Evolutionary conservation across 2,888 invertebrate genomes (phyloP).

Genomic region (Lasius platythorax): DNA sequence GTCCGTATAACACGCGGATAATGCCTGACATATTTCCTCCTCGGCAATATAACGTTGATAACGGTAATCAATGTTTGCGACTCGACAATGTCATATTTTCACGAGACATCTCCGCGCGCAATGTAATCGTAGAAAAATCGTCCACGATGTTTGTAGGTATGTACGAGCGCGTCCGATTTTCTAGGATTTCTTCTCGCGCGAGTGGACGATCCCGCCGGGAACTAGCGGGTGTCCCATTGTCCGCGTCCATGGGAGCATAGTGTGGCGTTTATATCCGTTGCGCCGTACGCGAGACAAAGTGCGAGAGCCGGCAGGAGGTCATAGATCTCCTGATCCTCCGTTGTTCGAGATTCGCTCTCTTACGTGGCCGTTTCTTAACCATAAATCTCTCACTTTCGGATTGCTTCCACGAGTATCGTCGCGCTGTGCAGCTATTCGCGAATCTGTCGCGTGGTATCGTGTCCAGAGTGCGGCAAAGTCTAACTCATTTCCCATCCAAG

Average conservation of each 20-base stretch:
- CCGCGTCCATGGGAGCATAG: conserved; percentile 30
- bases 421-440: conserved; percentile 24
- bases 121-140: conserved; percentile 49
- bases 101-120: conserved; percentile 11
- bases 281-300: conserved; percentile 43
- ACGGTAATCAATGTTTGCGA: conserved; percentile 34
- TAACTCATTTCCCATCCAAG: conserved; percentile 70
- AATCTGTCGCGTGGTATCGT: conserved; percentile 30
- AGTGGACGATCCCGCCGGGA: conserved; percentile 55
- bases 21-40: neutral
- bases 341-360: conserved; percentile 69
- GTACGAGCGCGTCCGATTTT: conserved; percentile 27
- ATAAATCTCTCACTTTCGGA: conserved; percentile 74
- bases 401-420: conserved; percentile 60
- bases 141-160: conserved; percentile 24
- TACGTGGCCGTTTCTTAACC: conserved; percentile 66
- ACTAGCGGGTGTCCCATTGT: conserved; percentile 65
- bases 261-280: conserved; percentile 43
- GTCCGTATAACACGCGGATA: neutral
- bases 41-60: neutral
- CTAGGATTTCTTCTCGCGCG: conserved; percentile 50
- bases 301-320: conserved; percentile 46
- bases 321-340: conserved; percentile 66
- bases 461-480: conserved; percentile 34
- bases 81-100: conserved; percentile 40